phyloP scores from a whole-genome alignment of 1,140 invertebrate species.

The Drosophila trapezifrons region DNA sequence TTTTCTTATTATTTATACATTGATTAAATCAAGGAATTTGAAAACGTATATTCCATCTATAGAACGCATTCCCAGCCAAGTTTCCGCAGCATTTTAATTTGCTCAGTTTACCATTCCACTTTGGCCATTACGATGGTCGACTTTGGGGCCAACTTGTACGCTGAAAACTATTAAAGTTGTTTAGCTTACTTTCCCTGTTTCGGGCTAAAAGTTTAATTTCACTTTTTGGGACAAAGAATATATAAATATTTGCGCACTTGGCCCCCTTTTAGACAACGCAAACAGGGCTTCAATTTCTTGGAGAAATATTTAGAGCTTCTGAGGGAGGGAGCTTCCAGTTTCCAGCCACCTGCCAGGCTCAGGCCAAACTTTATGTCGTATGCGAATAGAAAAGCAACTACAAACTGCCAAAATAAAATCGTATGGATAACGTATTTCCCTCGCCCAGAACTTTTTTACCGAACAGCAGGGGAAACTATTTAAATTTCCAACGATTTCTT shows the following conservation, averaged over 20 bases:
- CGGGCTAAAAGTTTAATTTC: constrained; percentile 68
- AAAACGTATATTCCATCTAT: too few relatives aligned
- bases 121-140: constrained; percentile 22
- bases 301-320: constrained; percentile 43
- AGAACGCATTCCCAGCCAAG: not conserved
- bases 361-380: constrained; percentile 54
- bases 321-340: too few relatives aligned
- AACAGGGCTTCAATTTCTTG: constrained; percentile 58
- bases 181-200: constrained; percentile 57
- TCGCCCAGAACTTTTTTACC: constrained; percentile 19
- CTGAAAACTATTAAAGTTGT: constrained; percentile 72
- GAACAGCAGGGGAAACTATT: constrained; percentile 59
- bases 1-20: not conserved
- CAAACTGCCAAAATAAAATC: constrained; percentile 22
- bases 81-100: constrained; percentile 10
- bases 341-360: constrained; percentile 46
- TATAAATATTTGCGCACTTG: constrained; percentile 47
- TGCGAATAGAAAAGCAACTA: constrained; percentile 31
- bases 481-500: constrained; percentile 59
- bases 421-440: constrained; percentile 36
- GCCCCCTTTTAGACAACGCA: constrained; percentile 9
- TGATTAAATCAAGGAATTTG: not conserved
- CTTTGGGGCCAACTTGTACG: constrained; percentile 42
- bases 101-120: constrained; percentile 46
- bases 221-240: constrained; percentile 50